Base-by-base conservation (phyloP, 2,797 vertebrate genomes). In the Macrochelys suwanniensis region DNA sequence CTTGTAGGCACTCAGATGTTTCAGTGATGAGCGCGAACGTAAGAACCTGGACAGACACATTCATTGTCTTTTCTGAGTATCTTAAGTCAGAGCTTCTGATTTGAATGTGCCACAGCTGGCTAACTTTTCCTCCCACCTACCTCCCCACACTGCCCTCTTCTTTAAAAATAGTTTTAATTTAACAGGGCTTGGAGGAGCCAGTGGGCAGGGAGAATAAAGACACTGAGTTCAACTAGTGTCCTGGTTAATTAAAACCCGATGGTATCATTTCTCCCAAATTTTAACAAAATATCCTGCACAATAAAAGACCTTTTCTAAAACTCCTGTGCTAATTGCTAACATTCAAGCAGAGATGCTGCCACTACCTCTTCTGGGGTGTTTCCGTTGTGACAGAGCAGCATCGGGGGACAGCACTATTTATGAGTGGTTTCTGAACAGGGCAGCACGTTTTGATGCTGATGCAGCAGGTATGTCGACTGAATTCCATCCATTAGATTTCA, bases 391-490 rank as follows among this genome's bases (percentile, higher is more conserved):
- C 80, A 53, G 87, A 87, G n/a, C 28, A 25, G 42, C 26, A 28
- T 33, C 6, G 89, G 19, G 47, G 5, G 50, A 84, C 87, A 90
- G 97, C 68, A 95, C 98, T 99, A 99, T 99, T 99, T 99, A 99
- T 99, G 98, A 97, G 98, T 84, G 6, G 96, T 97, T 99, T 98
- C 97, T 98, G 98, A 97, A 97, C 98, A 98, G 98, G 97, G 87
- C 98, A 98, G 98, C 99, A 99, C 98, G 99, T 98, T 96, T 23
- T 95, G 96, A 97, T 98, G 99, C 99, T 98, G 99, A 99, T 97
- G 91, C 98, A 99, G 99, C 98, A 98, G 96, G 97, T 98, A 98
- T 98, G 98, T 98, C 98, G 80, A 89, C 97, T 95, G 96, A 96
- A 99, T 99, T 99, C 98, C 97, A 94, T 97, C 97, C 98, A 74